phyloP scores from a whole-genome alignment of 2,113 vertebrate genomes.

The Tapirus terrestris region DNA sequence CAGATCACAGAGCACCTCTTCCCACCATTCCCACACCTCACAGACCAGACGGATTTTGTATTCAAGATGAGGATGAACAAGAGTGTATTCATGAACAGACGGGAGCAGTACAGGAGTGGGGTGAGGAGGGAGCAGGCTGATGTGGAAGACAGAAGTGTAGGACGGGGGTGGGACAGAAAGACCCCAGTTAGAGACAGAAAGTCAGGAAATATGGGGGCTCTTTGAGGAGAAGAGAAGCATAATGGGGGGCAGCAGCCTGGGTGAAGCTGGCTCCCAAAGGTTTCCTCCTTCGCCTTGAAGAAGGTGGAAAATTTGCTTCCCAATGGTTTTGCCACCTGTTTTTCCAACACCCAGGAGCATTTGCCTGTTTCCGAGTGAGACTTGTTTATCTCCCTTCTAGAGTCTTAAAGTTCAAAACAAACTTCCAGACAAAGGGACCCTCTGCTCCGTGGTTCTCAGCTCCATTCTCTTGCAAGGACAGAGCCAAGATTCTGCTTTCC shows the following conservation, averaged over 20 bases:
- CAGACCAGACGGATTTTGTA: neutral
- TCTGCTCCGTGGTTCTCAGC: neutral
- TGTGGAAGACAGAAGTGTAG: neutral
- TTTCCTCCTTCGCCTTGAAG: neutral
- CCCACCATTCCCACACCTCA: neutral
- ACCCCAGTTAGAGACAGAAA: neutral
- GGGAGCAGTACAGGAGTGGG: neutral
- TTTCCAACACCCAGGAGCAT: constrained; percentile 46
- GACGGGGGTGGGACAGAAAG: no score
- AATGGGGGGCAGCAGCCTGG: no score
- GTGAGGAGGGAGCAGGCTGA: neutral
- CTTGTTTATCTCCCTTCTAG: constrained; percentile 65
- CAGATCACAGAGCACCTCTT: neutral
- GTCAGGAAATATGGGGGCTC: neutral
- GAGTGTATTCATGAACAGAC: neutral
- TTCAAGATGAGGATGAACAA: neutral
- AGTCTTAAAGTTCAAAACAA: constrained; percentile 63
- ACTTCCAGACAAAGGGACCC: constrained; percentile 69
- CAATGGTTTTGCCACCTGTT: constrained; percentile 17
- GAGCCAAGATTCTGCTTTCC: neutral
- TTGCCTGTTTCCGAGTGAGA: constrained; percentile 4
- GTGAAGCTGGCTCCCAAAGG: neutral
- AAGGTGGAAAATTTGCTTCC: neutral
- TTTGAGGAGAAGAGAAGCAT: neutral
- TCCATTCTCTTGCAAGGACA: neutral